These are phyloP conservation scores for Pomacea maculata DNA, from an alignment of 1,140 invertebrate genomes.

Conservation along the genomic window DNA sequence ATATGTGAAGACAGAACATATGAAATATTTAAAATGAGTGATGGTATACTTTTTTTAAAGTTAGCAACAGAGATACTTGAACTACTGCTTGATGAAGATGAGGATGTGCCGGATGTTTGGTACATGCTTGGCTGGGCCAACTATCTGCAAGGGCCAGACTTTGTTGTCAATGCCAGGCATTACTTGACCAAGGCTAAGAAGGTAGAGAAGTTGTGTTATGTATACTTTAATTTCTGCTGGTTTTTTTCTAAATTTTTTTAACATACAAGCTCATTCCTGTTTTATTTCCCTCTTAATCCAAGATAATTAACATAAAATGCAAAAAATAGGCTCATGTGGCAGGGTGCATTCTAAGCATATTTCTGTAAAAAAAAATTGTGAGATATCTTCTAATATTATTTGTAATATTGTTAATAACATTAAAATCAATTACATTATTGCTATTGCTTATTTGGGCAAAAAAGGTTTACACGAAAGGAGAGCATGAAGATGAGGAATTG, in stretches of 20 bases:
- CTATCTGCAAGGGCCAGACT: slow-evolving; percentile 61
- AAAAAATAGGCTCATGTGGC: no score
- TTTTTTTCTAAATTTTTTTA: not conserved
- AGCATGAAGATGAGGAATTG: slow-evolving; percentile 50
- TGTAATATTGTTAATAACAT: no score
- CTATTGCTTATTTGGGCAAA: no score
- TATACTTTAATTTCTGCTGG: not conserved
- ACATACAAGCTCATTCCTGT: no score
- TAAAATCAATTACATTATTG: no score
- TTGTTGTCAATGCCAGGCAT: slow-evolving; percentile 59
- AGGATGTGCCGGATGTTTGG: slow-evolving; percentile 62
- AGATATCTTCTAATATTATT: no score
- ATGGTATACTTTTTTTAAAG: slow-evolving; percentile 34
- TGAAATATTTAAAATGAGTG: slow-evolving; percentile 45
- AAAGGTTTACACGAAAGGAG: slow-evolving; percentile 48
- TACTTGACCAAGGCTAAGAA: slow-evolving; percentile 62
- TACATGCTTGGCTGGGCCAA: slow-evolving; percentile 65
- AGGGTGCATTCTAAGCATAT: no score
- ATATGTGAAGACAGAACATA: slow-evolving; percentile 58
- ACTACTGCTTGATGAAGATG: slow-evolving; percentile 59
- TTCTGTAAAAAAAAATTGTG: no score
- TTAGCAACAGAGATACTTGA: slow-evolving; percentile 52
- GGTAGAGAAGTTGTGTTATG: slow-evolving; percentile 39
- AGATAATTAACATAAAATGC: no score
- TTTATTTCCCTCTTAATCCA: no score